These are phyloP conservation scores for Procavia capensis DNA, from an alignment of 2,113 vertebrate species.

Conservation along the genomic window DNA sequence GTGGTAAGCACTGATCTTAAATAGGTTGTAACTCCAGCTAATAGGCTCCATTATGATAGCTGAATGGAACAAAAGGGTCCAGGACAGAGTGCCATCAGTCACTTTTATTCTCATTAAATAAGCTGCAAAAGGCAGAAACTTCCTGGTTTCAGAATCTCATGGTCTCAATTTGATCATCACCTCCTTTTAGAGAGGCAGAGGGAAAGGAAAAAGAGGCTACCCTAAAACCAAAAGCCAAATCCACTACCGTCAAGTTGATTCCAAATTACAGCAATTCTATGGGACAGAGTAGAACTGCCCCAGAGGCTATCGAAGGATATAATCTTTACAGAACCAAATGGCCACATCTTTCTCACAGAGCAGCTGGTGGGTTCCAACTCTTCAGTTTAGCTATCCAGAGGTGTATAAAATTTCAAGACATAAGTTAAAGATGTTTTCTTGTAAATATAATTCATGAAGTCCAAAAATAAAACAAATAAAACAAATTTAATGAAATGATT, in stretches of 20 bases:
- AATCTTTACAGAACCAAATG: no score
- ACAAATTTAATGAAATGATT: conserved; percentile 29
- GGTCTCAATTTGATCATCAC: conserved; percentile 69
- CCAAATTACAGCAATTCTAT: no score
- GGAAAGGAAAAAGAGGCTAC: neutral
- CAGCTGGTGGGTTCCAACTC: no score
- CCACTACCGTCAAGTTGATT: no score
- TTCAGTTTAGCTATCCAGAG: neutral
- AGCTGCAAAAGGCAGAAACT: conserved; percentile 79
- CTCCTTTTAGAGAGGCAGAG: conserved; percentile 19
- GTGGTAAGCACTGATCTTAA: conserved; percentile 90
- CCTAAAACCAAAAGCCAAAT: no score
- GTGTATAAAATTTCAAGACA: neutral
- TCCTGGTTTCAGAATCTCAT: conserved; percentile 80
- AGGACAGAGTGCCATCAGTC: conserved; percentile 85
- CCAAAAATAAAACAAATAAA: conserved; percentile 51
- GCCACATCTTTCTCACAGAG: no score
- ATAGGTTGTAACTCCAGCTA: conserved; percentile 90
- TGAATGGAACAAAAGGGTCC: conserved; percentile 88
- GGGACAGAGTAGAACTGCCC: no score
- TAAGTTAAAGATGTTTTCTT: neutral
- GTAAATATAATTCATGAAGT: conserved; percentile 43
- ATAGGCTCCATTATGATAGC: conserved; percentile 89
- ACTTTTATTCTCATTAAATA: conserved; percentile 89
- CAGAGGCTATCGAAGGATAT: no score